Conservation (phyloP, 2,113 vertebrate genomes). For the Pontoporia blainvillei region DNA sequence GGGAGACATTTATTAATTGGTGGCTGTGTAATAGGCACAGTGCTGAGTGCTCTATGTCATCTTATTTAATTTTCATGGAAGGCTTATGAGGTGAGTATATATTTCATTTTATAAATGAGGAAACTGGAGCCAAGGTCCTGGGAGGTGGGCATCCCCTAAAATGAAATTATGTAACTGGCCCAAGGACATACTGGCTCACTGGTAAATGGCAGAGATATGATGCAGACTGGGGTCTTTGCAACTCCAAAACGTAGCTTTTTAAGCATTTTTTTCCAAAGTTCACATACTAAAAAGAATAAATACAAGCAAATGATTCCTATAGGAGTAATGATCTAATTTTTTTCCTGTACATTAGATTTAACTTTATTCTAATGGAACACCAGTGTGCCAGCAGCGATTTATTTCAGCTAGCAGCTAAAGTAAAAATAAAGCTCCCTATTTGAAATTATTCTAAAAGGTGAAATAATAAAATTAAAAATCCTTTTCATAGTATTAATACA, state of each 20-base stretch:
- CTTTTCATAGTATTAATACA: not conserved
- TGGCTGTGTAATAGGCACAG: not conserved
- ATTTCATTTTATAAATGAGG: not conserved
- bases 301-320: not conserved
- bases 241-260: not conserved
- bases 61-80: not conserved
- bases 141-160: not conserved
- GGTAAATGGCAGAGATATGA: not conserved
- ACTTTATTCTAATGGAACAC: not conserved
- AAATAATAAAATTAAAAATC: not conserved
- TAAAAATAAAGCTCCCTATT: not conserved
- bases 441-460: not conserved
- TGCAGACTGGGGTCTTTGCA: not conserved
- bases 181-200: not conserved
- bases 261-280: not conserved
- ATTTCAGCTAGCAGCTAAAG: not conserved
- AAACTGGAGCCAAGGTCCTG: not conserved
- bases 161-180: not conserved
- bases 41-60: not conserved
- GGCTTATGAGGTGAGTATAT: not conserved
- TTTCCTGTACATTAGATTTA: not conserved
- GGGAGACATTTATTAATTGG: not conserved
- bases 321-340: not conserved
- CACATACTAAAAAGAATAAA: not conserved
- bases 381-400: not conserved